Percentiles rank a stretch among this genome's conserved stretches.
Conservation (phyloP, 2,888 invertebrate genomes). For the Yponomeuta cagnagella region DNA sequence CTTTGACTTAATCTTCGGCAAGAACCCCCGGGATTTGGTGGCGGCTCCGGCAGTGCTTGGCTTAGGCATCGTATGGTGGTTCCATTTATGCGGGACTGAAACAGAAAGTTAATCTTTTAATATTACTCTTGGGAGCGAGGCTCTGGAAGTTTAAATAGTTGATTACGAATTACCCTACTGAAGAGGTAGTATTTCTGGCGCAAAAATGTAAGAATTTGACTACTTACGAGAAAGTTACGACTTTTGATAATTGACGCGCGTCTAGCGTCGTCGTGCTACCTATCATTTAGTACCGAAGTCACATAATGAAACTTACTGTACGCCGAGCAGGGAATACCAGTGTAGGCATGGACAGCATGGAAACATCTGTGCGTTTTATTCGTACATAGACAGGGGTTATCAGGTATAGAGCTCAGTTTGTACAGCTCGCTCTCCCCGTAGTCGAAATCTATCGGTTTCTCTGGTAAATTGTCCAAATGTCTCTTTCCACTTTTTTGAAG, state of each 20-base stretch:
- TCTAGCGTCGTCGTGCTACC: too few relatives aligned
- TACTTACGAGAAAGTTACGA: too few relatives aligned
- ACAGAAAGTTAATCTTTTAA: constrained; percentile 24
- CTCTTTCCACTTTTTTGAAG: constrained; percentile 82
- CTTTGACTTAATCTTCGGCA: constrained; percentile 80
- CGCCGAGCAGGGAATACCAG: constrained; percentile 90
- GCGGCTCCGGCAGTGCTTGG: constrained; percentile 73
- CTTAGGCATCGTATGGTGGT: constrained; percentile 87
- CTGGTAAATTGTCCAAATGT: constrained; percentile 78
- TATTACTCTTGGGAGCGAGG: too few relatives aligned
- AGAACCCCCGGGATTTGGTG: constrained; percentile 73
- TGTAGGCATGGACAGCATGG: constrained; percentile 94
- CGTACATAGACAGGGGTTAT: constrained; percentile 88
- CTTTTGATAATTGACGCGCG: too few relatives aligned
- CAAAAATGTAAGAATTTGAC: too few relatives aligned
- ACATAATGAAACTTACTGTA: constrained; percentile 80
- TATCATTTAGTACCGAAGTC: neutral
- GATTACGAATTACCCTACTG: too few relatives aligned
- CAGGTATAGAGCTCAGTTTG: constrained; percentile 78
- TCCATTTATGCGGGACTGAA: constrained; percentile 83
- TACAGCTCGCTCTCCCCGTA: constrained; percentile 73
- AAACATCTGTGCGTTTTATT: constrained; percentile 92
- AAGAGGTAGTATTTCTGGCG: too few relatives aligned
- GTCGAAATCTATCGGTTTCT: constrained; percentile 68
- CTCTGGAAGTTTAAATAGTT: too few relatives aligned